phyloP scores from a whole-genome alignment of 2,797 vertebrate species.

The Coracias cyanogaster region DNA sequence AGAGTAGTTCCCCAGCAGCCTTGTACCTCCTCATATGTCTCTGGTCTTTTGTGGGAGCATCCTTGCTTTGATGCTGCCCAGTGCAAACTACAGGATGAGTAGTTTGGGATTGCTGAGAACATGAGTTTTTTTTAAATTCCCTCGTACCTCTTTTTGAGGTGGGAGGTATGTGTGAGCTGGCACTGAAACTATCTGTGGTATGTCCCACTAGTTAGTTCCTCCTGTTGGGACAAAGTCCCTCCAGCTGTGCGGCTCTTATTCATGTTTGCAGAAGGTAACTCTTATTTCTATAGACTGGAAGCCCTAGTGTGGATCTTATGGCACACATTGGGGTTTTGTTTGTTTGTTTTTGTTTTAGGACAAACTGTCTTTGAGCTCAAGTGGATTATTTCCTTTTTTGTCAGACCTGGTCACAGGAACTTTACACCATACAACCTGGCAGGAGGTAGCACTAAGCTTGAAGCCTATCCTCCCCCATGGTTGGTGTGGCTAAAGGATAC shows the following conservation, averaged over 20 bases:
- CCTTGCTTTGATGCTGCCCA: neutral
- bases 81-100: neutral
- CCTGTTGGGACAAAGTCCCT: neutral
- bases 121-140: neutral
- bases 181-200: neutral
- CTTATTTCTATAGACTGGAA: neutral
- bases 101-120: neutral
- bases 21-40: rapidly evolving
- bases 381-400: neutral
- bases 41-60: neutral
- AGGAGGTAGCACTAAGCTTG: neutral
- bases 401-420: neutral
- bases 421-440: neutral
- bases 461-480: neutral
- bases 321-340: neutral
- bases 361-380: neutral
- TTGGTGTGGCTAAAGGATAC: neutral
- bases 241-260: neutral
- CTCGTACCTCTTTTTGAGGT: neutral
- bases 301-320: neutral
- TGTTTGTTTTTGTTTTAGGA: neutral
- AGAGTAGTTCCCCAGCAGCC: neutral
- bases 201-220: neutral
- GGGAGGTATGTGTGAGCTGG: neutral
- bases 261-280: neutral